Percentiles rank a stretch among this genome's conserved stretches.
These are phyloP conservation scores for Prochilodus magdalenae DNA, from an alignment of 2,113 vertebrate genomes.

Conservation along the genomic window DNA sequence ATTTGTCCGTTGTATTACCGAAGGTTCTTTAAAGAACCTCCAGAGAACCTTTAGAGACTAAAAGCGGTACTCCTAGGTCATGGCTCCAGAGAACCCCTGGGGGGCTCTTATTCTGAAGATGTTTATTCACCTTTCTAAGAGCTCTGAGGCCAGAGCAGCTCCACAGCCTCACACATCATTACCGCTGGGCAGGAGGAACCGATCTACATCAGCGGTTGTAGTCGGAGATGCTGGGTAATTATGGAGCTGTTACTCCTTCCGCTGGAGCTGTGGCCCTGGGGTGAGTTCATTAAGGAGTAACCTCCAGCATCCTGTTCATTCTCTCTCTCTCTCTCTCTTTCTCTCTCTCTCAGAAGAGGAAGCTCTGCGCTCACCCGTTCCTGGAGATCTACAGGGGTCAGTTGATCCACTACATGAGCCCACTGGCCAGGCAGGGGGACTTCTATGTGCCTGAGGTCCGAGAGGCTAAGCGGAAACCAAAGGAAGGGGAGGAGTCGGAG, in stretches of 20 bases:
- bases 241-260: not conserved
- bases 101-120: too few relatives aligned
- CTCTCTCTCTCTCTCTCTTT: not conserved
- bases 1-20: too few relatives aligned
- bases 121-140: not conserved
- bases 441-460: constrained; percentile 93
- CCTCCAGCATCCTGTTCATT: not conserved
- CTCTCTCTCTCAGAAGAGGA: constrained; percentile 78
- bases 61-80: too few relatives aligned
- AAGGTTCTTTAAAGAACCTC: too few relatives aligned
- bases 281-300: not conserved
- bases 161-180: not conserved
- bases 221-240: not conserved
- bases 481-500: constrained; percentile 68
- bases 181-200: not conserved
- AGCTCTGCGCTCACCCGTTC: constrained; percentile 89
- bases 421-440: constrained; percentile 88
- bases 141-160: not conserved
- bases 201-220: not conserved
- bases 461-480: constrained; percentile 73
- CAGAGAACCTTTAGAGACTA: too few relatives aligned
- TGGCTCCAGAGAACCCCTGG: too few relatives aligned
- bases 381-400: constrained; percentile 89
- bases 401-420: constrained; percentile 88
- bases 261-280: not conserved